These are phyloP conservation scores for Beroe ovata DNA, from an alignment of 37 sponge, comb jelly and placozoan genomes.

Conservation along the genomic window DNA sequence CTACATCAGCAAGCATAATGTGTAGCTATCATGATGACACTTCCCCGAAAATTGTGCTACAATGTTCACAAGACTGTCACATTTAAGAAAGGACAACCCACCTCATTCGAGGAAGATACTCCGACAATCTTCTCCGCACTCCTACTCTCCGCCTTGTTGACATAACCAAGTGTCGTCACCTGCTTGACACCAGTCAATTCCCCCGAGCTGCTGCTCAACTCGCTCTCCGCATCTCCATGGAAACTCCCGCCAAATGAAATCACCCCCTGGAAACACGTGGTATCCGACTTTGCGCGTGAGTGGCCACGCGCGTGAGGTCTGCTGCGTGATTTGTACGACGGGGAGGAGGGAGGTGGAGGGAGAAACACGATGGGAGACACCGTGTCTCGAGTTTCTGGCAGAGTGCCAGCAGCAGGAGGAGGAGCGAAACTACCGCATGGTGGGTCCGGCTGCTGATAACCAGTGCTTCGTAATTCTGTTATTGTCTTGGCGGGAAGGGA, in stretches of 20 bases:
- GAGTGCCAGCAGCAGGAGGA: neutral
- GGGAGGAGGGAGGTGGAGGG: constrained; percentile 48
- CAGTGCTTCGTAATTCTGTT: neutral
- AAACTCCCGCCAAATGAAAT: neutral
- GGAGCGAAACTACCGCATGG: neutral
- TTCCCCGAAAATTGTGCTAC: too few relatives aligned
- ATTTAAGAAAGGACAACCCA: too few relatives aligned
- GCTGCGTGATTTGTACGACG: neutral
- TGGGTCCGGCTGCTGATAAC: neutral
- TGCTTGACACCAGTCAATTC: neutral
- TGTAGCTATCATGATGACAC: too few relatives aligned
- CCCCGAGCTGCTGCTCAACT: constrained; percentile 29
- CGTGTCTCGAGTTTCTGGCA: neutral
- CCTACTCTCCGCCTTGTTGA: neutral
- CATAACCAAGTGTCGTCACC: neutral
- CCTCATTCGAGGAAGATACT: too few relatives aligned
- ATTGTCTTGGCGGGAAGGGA: neutral
- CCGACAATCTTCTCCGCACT: neutral
- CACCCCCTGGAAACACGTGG: neutral
- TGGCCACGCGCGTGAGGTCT: constrained; percentile 13
- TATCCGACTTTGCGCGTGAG: constrained; percentile 33
- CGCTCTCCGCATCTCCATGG: neutral
- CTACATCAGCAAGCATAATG: too few relatives aligned
- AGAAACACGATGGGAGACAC: constrained; percentile 24
- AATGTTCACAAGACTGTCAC: too few relatives aligned